Conservation (phyloP, 2,888 invertebrate genomes). For the Odontocolon sp. region DNA sequence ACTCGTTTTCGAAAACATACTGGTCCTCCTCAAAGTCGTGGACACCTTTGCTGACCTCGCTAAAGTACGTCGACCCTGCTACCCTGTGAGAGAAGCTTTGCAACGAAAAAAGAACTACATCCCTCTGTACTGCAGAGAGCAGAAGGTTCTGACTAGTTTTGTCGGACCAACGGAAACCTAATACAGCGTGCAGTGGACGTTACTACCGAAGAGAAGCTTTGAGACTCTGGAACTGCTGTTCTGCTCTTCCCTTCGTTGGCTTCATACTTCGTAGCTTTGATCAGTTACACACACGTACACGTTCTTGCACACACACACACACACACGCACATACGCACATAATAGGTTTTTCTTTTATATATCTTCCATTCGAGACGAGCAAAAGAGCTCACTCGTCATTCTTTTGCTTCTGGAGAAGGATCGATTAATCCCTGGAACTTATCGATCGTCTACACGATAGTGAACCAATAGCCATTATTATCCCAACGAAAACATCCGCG, state of each 20-base stretch:
- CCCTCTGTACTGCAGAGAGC: neutral
- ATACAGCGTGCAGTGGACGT: conserved; percentile 32
- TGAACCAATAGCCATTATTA: conserved; percentile 6
- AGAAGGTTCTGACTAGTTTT: conserved; percentile 29
- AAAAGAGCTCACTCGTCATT: neutral
- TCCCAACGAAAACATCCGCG: conserved; percentile 33
- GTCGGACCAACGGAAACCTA: conserved; percentile 39
- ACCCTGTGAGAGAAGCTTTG: conserved; percentile 37
- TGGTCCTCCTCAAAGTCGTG: conserved; percentile 16
- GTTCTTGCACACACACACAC: neutral
- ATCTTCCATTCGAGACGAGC: neutral
- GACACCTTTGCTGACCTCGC: conserved; percentile 42
- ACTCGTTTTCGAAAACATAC: conserved; percentile 1
- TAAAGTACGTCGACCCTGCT: neutral
- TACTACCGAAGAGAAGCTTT: conserved; percentile 30
- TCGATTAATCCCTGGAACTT: neutral
- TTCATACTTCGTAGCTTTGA: conserved; percentile 27
- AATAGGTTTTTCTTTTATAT: neutral
- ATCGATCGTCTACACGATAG: neutral
- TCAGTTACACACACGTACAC: neutral
- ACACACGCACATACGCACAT: neutral
- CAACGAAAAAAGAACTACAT: neutral
- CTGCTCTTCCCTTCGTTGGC: conserved; percentile 41
- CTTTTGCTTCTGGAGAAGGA: neutral
- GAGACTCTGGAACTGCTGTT: conserved; percentile 29